Conservation (phyloP, 2,113 vertebrate species). For the Mus spicilegus region DNA sequence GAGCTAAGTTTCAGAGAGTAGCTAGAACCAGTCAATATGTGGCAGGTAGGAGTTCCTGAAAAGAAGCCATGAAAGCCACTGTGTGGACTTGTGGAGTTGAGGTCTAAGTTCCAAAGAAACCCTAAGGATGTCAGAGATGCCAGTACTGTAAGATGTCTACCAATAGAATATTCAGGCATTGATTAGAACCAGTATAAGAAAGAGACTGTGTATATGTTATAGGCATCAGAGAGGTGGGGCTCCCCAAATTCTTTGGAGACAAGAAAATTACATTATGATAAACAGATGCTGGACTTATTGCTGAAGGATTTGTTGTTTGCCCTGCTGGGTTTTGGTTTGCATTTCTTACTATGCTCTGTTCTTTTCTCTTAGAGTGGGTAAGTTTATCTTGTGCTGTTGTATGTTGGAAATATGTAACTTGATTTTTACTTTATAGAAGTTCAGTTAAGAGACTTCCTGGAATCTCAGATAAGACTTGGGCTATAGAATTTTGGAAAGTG, state of each 20-base stretch:
- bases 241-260: not conserved
- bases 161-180: not conserved
- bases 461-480: not conserved
- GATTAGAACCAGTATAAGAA: not conserved
- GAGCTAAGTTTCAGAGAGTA: not conserved
- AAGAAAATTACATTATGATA: not conserved
- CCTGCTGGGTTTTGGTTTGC: not conserved
- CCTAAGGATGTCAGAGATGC: not conserved
- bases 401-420: not conserved
- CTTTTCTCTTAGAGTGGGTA: not conserved
- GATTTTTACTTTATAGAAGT: not conserved
- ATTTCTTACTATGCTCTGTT: not conserved
- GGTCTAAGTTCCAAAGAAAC: not conserved
- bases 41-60: not conserved
- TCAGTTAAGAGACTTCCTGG: not conserved
- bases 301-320: not conserved
- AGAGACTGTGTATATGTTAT: not conserved
- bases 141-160: not conserved
- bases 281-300: not conserved
- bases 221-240: not conserved
- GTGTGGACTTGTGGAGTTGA: not conserved
- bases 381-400: not conserved
- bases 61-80: not conserved
- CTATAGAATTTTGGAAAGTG: not conserved
- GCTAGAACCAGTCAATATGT: not conserved